Percentiles rank a stretch among this genome's conserved stretches.
Evolutionary conservation across 2,113 vertebrate species (phyloP).

Genomic region (Bubo scandiacus): DNA sequence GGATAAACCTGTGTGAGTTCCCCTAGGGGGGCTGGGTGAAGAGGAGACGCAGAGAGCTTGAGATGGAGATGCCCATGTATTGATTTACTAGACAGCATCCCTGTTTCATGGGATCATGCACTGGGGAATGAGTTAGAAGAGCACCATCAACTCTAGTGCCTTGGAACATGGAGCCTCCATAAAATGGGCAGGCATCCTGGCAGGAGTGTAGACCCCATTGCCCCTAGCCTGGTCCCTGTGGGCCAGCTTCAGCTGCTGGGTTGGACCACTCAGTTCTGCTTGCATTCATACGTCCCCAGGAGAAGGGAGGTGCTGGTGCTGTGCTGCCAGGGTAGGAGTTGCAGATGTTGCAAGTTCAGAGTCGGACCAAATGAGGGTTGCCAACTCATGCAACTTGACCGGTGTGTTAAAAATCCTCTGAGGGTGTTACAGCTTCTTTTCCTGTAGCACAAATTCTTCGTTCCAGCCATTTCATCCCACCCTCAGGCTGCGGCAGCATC

Average conservation of each 20-base stretch:
- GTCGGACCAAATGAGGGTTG: not conserved
- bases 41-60: not conserved
- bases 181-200: not conserved
- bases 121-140: not conserved
- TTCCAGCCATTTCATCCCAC: not conserved
- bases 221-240: not conserved
- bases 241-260: not conserved
- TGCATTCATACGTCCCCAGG: fast-evolving
- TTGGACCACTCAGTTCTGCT: not conserved
- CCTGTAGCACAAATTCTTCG: not conserved
- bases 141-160: not conserved
- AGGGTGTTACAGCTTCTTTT: not conserved
- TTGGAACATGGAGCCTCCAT: fast-evolving
- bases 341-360: not conserved
- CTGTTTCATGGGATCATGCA: not conserved
- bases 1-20: not conserved
- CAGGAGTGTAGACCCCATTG: not conserved
- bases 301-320: not conserved
- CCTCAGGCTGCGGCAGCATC: not conserved
- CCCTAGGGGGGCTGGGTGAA: not conserved
- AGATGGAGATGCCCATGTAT: fast-evolving
- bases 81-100: not conserved
- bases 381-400: not conserved
- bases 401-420: not conserved
- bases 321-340: fast-evolving